Evolutionary conservation across 35 echinoderm and acorn worm species (phyloP).

Genomic region (Diadema setosum): DNA sequence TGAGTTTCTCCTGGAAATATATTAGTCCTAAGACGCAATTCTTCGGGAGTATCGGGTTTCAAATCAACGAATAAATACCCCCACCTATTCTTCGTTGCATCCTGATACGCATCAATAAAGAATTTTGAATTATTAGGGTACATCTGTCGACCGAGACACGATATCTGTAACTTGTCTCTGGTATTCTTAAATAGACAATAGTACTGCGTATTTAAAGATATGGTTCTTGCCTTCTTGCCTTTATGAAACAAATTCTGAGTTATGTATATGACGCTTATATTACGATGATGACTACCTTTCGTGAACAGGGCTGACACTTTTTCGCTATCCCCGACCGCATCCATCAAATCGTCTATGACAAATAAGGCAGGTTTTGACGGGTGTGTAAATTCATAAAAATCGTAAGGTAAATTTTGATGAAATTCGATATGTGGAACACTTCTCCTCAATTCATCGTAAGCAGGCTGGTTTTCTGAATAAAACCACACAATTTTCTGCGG

Average conservation of each 20-base stretch:
- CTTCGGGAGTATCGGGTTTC: conserved; percentile 13
- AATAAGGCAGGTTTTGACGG: conserved; percentile 12
- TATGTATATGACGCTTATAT: conserved; percentile 58
- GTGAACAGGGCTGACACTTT: conserved; percentile 32
- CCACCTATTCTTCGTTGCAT: conserved; percentile 30
- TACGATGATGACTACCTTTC: conserved; percentile 75
- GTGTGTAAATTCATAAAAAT: conserved; percentile 13
- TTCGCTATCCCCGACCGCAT: conserved; percentile 36
- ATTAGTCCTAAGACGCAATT: neutral
- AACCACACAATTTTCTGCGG: conserved; percentile 61
- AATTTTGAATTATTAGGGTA: conserved; percentile 17
- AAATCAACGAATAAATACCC: conserved; percentile 52
- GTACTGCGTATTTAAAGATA: conserved; percentile 66
- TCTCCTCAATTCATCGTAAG: neutral
- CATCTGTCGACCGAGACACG: conserved; percentile 32
- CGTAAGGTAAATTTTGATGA: conserved; percentile 38
- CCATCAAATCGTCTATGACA: conserved; percentile 69
- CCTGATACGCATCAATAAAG: conserved; percentile 14
- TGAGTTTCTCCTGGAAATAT: conserved; percentile 43
- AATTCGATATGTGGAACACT: conserved; percentile 28
- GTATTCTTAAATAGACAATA: conserved; percentile 37
- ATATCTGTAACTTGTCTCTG: conserved; percentile 25
- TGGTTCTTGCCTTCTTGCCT: conserved; percentile 54
- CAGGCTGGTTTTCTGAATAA: conserved; percentile 58
- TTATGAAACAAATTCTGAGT: conserved; percentile 72